phyloP scores from a whole-genome alignment of 2,797 vertebrate genomes.

The Falco peregrinus region DNA sequence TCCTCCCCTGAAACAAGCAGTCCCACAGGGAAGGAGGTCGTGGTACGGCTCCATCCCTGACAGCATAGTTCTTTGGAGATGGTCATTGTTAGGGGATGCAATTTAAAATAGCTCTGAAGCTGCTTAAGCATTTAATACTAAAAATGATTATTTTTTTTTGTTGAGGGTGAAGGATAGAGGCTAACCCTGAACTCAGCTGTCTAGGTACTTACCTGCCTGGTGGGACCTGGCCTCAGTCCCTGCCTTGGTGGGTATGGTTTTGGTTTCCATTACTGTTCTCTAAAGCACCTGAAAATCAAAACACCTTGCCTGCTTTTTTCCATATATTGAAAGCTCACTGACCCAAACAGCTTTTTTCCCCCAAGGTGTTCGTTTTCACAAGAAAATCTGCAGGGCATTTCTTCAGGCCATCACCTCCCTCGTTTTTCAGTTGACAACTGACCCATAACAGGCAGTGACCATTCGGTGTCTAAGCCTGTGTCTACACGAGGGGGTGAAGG shows the following conservation, averaged over 20 bases:
- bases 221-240: background rate
- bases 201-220: background rate
- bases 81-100: background rate
- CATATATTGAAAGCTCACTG: background rate
- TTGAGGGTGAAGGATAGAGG: background rate
- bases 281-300: background rate
- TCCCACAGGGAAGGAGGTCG: background rate
- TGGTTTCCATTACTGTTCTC: background rate
- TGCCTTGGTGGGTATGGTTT: background rate
- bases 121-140: background rate
- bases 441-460: background rate
- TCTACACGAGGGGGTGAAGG: background rate
- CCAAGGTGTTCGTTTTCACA: background rate
- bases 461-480: background rate
- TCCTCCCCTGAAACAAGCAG: background rate
- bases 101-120: background rate
- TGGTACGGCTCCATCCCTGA: background rate
- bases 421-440: constrained; percentile 4
- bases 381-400: background rate
- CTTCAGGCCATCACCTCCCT: background rate
- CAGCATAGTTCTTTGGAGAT: background rate
- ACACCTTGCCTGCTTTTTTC: background rate
- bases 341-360: background rate
- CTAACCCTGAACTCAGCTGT: background rate
- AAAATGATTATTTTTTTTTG: background rate